Conservation (phyloP, 2,797 vertebrate species). For the Cuculus canorus region DNA sequence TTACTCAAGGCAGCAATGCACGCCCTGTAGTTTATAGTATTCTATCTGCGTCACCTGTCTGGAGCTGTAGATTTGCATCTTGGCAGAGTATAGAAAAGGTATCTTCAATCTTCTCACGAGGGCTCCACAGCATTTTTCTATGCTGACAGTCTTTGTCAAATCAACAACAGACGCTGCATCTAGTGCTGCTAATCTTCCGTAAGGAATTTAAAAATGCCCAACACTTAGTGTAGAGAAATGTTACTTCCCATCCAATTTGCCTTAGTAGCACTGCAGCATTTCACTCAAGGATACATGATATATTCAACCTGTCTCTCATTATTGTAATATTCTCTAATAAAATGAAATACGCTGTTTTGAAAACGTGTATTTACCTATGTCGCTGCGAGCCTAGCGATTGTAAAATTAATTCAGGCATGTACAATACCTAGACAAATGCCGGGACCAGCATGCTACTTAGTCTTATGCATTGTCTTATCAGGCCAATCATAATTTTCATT, state of each 20-base stretch:
- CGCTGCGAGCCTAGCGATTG: background rate
- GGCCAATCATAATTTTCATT: background rate
- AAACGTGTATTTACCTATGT: background rate
- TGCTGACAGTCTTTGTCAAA: background rate
- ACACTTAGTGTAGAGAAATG: background rate
- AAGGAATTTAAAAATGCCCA: background rate
- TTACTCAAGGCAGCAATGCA: background rate
- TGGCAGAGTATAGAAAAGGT: background rate
- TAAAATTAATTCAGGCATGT: background rate
- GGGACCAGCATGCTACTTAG: background rate
- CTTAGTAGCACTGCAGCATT: background rate
- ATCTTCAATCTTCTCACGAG: conserved; percentile 14
- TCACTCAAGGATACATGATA: background rate
- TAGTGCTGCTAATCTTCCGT: background rate
- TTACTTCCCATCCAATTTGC: background rate
- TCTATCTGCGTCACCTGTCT: conserved; percentile 27
- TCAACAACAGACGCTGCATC: background rate
- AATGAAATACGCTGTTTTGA: background rate
- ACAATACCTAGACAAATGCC: background rate
- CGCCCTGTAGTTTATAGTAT: background rate
- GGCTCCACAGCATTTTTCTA: background rate
- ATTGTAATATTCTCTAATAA: background rate
- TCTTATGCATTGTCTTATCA: background rate
- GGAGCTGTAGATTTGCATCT: background rate
- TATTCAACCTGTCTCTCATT: background rate